Conservation (phyloP, 2,888 invertebrate species). For the Phalangium opilio region DNA sequence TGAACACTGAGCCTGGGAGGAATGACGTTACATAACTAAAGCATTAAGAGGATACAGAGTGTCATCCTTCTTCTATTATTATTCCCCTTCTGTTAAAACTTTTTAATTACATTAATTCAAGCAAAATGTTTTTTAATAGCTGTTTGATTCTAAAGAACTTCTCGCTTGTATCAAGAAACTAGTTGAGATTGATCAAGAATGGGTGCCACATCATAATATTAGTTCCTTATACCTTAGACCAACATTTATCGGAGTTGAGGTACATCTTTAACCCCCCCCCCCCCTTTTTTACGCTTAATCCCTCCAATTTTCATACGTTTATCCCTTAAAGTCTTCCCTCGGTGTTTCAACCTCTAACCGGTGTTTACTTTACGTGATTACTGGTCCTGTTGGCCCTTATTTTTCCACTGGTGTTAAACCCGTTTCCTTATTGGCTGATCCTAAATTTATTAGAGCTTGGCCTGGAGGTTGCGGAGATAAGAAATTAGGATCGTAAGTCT, state of each 20-base stretch:
- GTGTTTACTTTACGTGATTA: slow-evolving; percentile 78
- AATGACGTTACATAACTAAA: too few relatives aligned
- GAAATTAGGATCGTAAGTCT: slow-evolving; percentile 88
- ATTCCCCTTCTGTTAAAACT: too few relatives aligned
- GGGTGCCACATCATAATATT: slow-evolving; percentile 77
- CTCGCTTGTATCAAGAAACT: slow-evolving; percentile 68
- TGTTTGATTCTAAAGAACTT: slow-evolving; percentile 71
- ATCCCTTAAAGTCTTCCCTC: slow-evolving; percentile 56
- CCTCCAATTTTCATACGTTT: background rate
- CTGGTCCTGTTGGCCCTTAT: slow-evolving; percentile 86
- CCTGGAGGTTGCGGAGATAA: slow-evolving; percentile 79
- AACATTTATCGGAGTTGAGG: slow-evolving; percentile 83
- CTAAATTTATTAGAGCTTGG: slow-evolving; percentile 58
- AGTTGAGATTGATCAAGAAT: slow-evolving; percentile 83
- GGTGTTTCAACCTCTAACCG: slow-evolving; percentile 74
- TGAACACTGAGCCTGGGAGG: too few relatives aligned
- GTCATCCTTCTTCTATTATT: too few relatives aligned
- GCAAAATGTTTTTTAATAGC: slow-evolving; percentile 29
- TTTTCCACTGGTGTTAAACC: slow-evolving; percentile 56
- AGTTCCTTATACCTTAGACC: slow-evolving; percentile 92
- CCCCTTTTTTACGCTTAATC: too few relatives aligned
- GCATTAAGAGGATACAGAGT: too few relatives aligned
- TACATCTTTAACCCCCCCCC: too few relatives aligned
- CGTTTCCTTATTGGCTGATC: slow-evolving; percentile 81
- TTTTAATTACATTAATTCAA: too few relatives aligned